Evolutionary conservation across 1,140 invertebrate genomes (phyloP), one percentile per base, ranked within the genome.

Genomic region (Lordiphosa clarofinis): DNA sequence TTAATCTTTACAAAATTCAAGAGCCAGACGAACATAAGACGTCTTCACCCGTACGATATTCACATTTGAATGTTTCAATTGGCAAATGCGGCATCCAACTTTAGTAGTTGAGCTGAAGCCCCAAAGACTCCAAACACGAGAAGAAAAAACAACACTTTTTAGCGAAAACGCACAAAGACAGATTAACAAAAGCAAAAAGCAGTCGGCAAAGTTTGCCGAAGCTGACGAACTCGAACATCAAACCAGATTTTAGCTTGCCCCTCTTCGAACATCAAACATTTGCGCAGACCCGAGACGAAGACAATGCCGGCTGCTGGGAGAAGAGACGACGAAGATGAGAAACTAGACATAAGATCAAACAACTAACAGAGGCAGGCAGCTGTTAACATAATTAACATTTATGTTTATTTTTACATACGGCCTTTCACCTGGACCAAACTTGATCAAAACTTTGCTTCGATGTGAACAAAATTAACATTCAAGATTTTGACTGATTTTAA

Each of bases 61-160:
- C 87, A 88, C 81, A 88, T 87, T 86, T 88, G 86, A 87, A 87
- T 87, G 86, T 76, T 88, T 87, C 84, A 75, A 79, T 87, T 87
- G 84, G 73, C 84, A 87, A 84, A 84, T 71, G 78, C 70, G 73
- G 86, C 73, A 58, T 81, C 84, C 73, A 87, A 76, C 84, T 87
- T 87, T 87, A 87, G 76, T 87, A 87, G 73, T 68, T 82, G 58
- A 71, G 68, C 68, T 42, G 54, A 40, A 54, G 48, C 63, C 56
- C 48, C 68, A 53, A 44, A 46, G 65, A 81, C 68, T 69, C 53
- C 64, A 49, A 71, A 53, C 62, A 66, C 54, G 62, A 74, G 47
- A 81, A 81, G 55, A 57, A 62, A 63, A 56, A 50, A 56, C 53
- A 63, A 36, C 36, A 38, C 12, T 52, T 52, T 36, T 39, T 54